A percentile compares a stretch with the other conserved stretches of the same genome.
Conservation (phyloP, 1,140 invertebrate genomes). For the Apocrypta bakeri region DNA sequence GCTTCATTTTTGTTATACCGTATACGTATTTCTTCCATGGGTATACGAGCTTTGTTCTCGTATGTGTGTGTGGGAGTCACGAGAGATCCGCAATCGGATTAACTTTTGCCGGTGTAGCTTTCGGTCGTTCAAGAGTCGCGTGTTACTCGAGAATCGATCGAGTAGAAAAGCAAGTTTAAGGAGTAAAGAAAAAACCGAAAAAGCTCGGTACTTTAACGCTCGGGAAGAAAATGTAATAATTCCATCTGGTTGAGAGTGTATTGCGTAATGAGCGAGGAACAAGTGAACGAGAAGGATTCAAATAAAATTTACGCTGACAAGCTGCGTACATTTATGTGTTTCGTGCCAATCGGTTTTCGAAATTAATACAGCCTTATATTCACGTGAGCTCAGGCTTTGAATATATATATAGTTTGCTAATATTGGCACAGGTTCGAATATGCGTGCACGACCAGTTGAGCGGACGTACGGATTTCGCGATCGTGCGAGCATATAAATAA, state of each 20-base stretch:
- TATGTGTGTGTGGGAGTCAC: too few species aligned
- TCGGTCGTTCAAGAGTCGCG: too few species aligned
- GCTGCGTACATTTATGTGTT: not conserved
- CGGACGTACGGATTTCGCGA: too few species aligned
- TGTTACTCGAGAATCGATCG: not conserved
- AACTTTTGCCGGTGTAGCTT: not conserved
- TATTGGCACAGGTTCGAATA: not conserved
- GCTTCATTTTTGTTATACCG: not conserved
- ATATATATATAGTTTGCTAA: not conserved
- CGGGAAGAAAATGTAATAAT: not conserved
- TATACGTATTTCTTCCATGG: too few species aligned
- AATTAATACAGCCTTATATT: not conserved
- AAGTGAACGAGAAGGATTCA: not conserved
- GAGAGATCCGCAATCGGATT: too few species aligned
- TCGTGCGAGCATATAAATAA: not conserved
- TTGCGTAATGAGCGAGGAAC: not conserved
- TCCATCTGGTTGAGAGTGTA: not conserved
- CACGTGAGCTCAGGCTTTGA: too few species aligned
- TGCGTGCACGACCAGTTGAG: not conserved
- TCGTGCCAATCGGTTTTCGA: not conserved
- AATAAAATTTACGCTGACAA: not conserved
- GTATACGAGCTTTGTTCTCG: not conserved
- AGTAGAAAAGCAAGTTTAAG: too few species aligned
- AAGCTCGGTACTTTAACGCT: not conserved
- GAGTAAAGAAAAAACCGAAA: not conserved